These are phyloP conservation scores for Coturnix japonica DNA, from an alignment of 2,113 vertebrate species.

Conservation along the genomic window DNA sequence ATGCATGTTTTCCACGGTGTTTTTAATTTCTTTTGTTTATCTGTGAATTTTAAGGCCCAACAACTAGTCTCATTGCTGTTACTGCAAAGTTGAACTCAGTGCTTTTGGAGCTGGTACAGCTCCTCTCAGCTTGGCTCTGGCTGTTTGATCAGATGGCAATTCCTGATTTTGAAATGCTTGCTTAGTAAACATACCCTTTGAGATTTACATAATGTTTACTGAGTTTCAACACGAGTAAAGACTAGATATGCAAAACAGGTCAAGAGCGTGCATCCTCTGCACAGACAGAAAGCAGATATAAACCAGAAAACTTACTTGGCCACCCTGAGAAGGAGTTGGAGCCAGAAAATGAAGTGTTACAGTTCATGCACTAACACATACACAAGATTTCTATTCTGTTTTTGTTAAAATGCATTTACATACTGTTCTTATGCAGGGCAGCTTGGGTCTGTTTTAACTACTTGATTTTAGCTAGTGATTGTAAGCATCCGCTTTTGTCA, in stretches of 20 bases:
- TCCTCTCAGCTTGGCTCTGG: not conserved
- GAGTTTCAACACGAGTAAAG: constrained; percentile 54
- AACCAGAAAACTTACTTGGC: not conserved
- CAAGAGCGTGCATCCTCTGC: not conserved
- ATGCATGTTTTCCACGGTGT: not conserved
- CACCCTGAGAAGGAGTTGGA: not conserved
- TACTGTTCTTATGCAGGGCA: not conserved
- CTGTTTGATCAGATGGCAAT: not conserved
- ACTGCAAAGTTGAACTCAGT: not conserved
- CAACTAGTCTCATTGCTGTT: not conserved
- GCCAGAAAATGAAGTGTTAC: not conserved
- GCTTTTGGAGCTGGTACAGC: not conserved
- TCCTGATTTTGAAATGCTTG: constrained; percentile 48
- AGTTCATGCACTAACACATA: not conserved
- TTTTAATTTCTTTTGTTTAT: not conserved
- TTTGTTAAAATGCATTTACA: not conserved
- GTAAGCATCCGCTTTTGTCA: not conserved
- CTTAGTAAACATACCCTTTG: constrained; percentile 69
- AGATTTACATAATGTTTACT: constrained; percentile 53
- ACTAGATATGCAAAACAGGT: not conserved
- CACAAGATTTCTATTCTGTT: not conserved
- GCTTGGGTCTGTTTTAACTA: not conserved
- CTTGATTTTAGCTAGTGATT: not conserved
- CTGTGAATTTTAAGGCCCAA: not conserved
- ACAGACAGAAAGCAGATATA: constrained; percentile 4